Evolutionary conservation across 2,113 vertebrate genomes (phyloP).

Genomic region (Pelobates fuscus): DNA sequence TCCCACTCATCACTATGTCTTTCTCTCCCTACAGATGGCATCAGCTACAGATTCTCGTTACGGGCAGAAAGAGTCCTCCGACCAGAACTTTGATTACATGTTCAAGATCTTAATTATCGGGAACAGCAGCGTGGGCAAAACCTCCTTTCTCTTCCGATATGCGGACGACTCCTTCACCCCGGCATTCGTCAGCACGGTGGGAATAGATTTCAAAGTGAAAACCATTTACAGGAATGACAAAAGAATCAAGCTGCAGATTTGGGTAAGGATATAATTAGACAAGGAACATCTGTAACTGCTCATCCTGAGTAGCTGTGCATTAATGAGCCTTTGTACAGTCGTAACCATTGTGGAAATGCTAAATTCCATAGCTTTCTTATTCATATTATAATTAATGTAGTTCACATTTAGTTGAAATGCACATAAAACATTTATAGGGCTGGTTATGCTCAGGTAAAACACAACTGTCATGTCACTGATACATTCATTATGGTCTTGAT

Average conservation of each 20-base stretch:
- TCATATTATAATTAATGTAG: no score
- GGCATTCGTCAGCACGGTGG: conserved; percentile 85
- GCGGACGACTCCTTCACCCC: conserved; percentile 86
- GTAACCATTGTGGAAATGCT: no score
- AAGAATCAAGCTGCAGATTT: conserved; percentile 87
- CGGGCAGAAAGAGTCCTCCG: conserved; percentile 84
- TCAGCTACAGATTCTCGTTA: conserved; percentile 88
- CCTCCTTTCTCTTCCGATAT: conserved; percentile 87
- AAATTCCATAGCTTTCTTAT: no score
- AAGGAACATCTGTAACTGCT: conserved; percentile 16
- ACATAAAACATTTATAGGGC: no score
- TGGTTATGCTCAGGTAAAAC: no score
- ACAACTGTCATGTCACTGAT: no score
- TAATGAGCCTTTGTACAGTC: no score
- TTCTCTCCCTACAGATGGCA: conserved; percentile 79
- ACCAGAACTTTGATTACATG: conserved; percentile 89
- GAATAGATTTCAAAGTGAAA: conserved; percentile 91
- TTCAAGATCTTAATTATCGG: conserved; percentile 90
- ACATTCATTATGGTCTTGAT: no score
- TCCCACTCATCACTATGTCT: neutral
- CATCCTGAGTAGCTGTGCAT: neutral
- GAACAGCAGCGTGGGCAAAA: conserved; percentile 87
- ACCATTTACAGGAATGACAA: conserved; percentile 87
- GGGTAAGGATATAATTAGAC: conserved; percentile 69
- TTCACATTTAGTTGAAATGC: no score